Evolutionary conservation across 2,113 vertebrate genomes (phyloP).

Genomic region (Heterochromis multidens): DNA sequence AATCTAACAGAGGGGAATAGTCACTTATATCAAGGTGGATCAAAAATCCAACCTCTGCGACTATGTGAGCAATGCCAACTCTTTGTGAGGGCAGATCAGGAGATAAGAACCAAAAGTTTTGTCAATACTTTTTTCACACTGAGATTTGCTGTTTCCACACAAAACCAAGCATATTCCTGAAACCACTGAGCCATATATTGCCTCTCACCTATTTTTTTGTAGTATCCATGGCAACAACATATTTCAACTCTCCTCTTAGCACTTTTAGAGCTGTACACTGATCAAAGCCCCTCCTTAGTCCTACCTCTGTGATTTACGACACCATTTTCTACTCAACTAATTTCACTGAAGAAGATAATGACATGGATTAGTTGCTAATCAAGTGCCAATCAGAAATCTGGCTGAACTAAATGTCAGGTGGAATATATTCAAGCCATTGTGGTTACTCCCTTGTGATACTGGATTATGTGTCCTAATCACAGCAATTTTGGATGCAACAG

Average conservation of each 20-base stretch:
- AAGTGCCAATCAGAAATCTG: conserved; percentile 93
- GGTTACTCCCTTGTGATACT: conserved; percentile 45
- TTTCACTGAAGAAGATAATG: conserved; percentile 93
- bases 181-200: conserved; percentile 28
- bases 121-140: not conserved
- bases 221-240: conserved; percentile 66
- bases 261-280: conserved; percentile 48
- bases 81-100: not conserved
- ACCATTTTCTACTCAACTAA: conserved; percentile 91
- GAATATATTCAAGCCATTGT: conserved; percentile 66
- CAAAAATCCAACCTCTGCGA: not conserved
- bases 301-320: conserved; percentile 82
- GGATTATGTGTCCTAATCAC: conserved; percentile 68
- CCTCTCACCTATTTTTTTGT: conserved; percentile 39
- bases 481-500: conserved; percentile 55
- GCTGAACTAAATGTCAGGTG: conserved; percentile 86
- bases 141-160: not conserved
- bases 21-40: not conserved
- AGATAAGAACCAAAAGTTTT: not conserved
- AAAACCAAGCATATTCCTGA: conserved; percentile 14
- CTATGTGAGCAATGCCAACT: not conserved
- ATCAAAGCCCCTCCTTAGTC: conserved; percentile 64
- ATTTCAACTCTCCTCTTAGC: conserved; percentile 26
- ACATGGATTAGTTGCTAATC: conserved; percentile 92
- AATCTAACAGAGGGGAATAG: conserved; percentile 37